Percentiles rank a stretch among this genome's conserved stretches.
These are phyloP conservation scores for Therioaphis trifolii DNA, from an alignment of 2,888 invertebrate genomes.

Conservation along the genomic window DNA sequence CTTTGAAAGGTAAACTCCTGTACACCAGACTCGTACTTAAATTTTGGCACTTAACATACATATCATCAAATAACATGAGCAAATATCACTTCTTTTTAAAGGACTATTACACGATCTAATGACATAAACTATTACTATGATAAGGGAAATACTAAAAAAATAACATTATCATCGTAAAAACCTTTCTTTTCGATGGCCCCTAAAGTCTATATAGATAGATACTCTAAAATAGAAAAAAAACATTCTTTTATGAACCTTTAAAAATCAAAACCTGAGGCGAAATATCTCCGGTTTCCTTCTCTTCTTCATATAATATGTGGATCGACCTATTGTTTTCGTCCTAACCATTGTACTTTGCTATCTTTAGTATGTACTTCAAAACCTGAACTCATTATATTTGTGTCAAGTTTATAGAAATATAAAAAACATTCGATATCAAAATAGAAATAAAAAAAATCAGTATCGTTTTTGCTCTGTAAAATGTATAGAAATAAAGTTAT, in stretches of 20 bases:
- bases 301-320: not conserved
- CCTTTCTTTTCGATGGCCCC: not conserved
- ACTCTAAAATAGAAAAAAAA: slow-evolving; percentile 1
- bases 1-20: not conserved
- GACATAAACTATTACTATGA: slow-evolving; percentile 17
- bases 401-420: not conserved
- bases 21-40: too few relatives aligned
- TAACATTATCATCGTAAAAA: slow-evolving; percentile 24
- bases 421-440: not conserved
- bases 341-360: slow-evolving; percentile 19
- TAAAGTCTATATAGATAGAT: not conserved
- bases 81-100: slow-evolving; percentile 3
- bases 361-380: not conserved
- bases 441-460: not conserved
- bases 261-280: slow-evolving; percentile 22
- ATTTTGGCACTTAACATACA: not conserved
- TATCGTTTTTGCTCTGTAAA: not conserved
- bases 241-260: slow-evolving; percentile 30
- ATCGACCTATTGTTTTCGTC: slow-evolving; percentile 3
- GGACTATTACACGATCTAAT: slow-evolving; percentile 25
- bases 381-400: slow-evolving; percentile 5
- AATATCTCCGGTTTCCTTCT: not conserved
- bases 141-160: not conserved
- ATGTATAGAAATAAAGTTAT: not conserved
- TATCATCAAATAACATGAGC: not conserved